phyloP scores from a whole-genome alignment of 2,113 vertebrate genomes.

The Cranoglanis bouderius region DNA sequence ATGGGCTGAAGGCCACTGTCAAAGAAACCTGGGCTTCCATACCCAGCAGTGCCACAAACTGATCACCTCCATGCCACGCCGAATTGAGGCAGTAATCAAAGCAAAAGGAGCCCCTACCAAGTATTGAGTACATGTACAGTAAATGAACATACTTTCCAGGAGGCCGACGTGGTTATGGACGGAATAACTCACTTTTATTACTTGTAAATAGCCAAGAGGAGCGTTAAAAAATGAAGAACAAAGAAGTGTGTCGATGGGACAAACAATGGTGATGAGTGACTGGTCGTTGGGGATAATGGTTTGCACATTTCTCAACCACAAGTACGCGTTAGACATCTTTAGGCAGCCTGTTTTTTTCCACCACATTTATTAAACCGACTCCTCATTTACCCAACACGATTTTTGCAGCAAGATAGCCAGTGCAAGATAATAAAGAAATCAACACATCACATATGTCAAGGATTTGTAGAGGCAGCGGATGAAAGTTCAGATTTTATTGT shows the following conservation, averaged over 20 bases:
- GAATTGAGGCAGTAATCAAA: no score
- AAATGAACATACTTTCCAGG: no score
- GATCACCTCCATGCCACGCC: no score
- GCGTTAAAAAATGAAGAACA: not conserved
- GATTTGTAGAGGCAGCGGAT: no score
- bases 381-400: not conserved
- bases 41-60: no score
- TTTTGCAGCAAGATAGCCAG: not conserved
- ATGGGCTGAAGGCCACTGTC: no score
- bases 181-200: not conserved
- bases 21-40: no score
- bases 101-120: no score
- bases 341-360: not conserved
- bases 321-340: not conserved
- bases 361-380: not conserved
- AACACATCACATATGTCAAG: not conserved
- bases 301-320: not conserved
- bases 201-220: not conserved
- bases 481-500: no score
- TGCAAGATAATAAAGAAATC: not conserved
- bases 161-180: not conserved
- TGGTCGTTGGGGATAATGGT: not conserved
- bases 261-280: not conserved
- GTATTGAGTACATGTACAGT: no score
- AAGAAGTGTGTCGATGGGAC: not conserved